Evolutionary conservation across 2,888 invertebrate genomes (phyloP).

Genomic region (Pelosia muscerda): DNA sequence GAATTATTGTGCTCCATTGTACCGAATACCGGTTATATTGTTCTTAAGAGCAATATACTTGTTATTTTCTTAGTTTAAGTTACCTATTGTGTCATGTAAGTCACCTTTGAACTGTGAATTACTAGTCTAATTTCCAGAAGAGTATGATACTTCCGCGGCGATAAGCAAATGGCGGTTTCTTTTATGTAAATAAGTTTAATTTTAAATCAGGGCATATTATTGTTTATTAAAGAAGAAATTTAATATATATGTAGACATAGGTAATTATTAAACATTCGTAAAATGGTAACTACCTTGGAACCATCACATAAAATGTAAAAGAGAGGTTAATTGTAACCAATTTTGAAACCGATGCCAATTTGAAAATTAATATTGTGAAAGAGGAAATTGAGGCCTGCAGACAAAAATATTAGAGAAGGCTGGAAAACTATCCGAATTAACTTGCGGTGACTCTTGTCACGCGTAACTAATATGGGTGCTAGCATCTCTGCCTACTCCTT

Average conservation of each 20-base stretch:
- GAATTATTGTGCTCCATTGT: constrained; percentile 66
- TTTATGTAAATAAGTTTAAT: neutral
- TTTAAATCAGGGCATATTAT: neutral
- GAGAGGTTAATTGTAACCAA: no score
- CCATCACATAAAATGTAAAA: no score
- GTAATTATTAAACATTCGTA: no score
- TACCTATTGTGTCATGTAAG: constrained; percentile 3
- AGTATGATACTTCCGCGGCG: neutral
- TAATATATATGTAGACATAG: neutral
- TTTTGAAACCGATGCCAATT: no score
- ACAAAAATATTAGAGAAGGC: no score
- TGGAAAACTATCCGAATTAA: no score
- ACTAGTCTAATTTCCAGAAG: neutral
- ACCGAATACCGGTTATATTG: constrained; percentile 30
- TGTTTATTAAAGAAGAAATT: neutral
- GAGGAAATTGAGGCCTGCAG: no score
- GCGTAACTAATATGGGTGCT: no score
- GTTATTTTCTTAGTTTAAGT: constrained; percentile 25
- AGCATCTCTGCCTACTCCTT: no score
- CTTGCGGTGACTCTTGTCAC: no score
- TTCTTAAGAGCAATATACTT: constrained; percentile 27
- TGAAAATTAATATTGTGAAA: no score
- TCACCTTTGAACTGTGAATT: constrained; percentile 2
- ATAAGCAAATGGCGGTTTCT: neutral
- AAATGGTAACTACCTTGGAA: no score